These are phyloP conservation scores for Dasypus novemcinctus DNA, from an alignment of 2,113 vertebrate genomes.

Conservation along the genomic window DNA sequence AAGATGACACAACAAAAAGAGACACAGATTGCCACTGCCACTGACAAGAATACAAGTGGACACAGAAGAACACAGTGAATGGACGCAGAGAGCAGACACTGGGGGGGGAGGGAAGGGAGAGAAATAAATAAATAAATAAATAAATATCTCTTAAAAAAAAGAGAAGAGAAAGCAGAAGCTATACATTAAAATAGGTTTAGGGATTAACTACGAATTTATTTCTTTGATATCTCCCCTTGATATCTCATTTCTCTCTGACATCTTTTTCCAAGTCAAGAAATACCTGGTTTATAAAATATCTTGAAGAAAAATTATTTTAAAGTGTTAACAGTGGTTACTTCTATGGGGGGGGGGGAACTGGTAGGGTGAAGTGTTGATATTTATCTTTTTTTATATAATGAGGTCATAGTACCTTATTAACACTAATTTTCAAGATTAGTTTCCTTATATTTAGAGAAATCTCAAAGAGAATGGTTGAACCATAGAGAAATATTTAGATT, in stretches of 20 bases:
- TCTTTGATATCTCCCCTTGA: neutral
- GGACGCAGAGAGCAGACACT: too few relatives aligned
- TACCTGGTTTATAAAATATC: neutral
- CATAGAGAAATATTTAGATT: neutral
- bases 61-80: too few relatives aligned
- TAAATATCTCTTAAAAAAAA: too few relatives aligned
- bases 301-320: constrained; percentile 27
- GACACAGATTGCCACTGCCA: too few relatives aligned
- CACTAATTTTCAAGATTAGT: constrained; percentile 9
- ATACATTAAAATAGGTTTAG: neutral
- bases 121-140: too few relatives aligned
- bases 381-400: neutral
- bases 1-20: too few relatives aligned
- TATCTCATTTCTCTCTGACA: neutral
- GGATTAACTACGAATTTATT: neutral
- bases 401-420: neutral
- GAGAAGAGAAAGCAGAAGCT: neutral
- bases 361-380: neutral
- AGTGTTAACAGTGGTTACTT: neutral
- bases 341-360: neutral
- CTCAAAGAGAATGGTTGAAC: neutral
- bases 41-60: too few relatives aligned
- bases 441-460: neutral
- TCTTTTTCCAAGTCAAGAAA: constrained; percentile 19
- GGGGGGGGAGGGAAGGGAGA: too few relatives aligned